Evolutionary conservation across 2,797 vertebrate genomes (phyloP), one percentile per base, ranked within the genome.

Genomic region (Spondyliosoma cantharus): DNA sequence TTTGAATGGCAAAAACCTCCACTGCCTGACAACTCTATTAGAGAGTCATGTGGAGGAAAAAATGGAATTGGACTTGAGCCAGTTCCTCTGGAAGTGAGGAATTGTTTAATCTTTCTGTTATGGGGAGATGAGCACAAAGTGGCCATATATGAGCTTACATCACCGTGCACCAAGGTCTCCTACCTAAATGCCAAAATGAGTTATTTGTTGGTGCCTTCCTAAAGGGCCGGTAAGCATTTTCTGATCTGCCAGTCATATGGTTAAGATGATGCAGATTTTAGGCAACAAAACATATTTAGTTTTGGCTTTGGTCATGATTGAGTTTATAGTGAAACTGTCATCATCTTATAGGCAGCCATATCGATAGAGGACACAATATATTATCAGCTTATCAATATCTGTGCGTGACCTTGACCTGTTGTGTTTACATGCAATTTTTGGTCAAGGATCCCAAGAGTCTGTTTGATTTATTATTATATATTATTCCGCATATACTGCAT

Each of bases 1-100:
- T 94, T 95, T 93, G 86, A 94, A 92, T 89, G 91, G 86, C 90
- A 89, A 93, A 94, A 93, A 85, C 90, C 89, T 76, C 91, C 87
- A 80, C 92, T 93, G 71, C 68, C 87, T 88, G 90, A 93, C 93
- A 93, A 93, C 82, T 93, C 82, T 81, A 94, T 93, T 84, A 92
- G 50, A 87, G 29, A 80, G 73, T 84, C 80, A 78, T 0, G 8
- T 54, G 57, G 52, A 67, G n/a, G 67, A 48, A 77, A 80, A 86
- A 83, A 83, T 70, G 29, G 49, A 62, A 80, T 64, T 79, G 61
- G 73, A 86, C 67, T 81, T 59, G 43, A 60, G 65, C 84, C 73
- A 76, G 72, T 77, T 74, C 42, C 54, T 58, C 45, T 70, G 76
- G 70, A 86, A 77, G 64, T 68, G 77, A 85, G 49, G 69, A 77